Evolutionary conservation across 2,113 vertebrate species (phyloP), one percentile per base, ranked within the genome.

Genomic region (Esox niger): DNA sequence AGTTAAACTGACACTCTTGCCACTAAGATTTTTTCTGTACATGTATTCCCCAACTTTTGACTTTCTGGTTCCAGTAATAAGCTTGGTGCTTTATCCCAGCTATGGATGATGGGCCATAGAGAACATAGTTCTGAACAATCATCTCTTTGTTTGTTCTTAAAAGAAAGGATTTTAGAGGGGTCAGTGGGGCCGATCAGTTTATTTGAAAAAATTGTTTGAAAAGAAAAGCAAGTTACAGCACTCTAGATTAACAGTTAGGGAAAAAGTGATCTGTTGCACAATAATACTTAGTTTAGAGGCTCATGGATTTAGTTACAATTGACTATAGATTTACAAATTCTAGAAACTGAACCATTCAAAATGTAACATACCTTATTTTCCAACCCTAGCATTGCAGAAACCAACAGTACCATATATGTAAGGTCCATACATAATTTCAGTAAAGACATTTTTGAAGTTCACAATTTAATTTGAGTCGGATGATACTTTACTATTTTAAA

Each of bases 1-100:
- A 71, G 73, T 59, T 29, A 27, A 67, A 65, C 59, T 64, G 70
- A 31, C 46, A 23, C 17, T 27, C 30, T 49, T 60, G 46, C 11
- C 55, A 15, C 32, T 55, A 1, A 15, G 30, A 63, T 32, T 46
- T 17, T 46, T 13, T 20, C 57, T 11, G 9, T 61, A 29, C 33
- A 30, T 65, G 54, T 21, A 60, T 32, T 59, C 57, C 29, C 69
- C 27, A 62, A 55, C 8, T 54, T 64, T 73, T 55, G 17, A 33
- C 20, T 25, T 62, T 26, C 21, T 67, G 35, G 55, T 35, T 25
- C 9, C 17, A 23, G 8, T 55, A 62, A 38, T 33, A 43, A 64
- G 43, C 63, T 64, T 64, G 43, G 38, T 30, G 17, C 46, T 52
- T 64, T 64, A 52, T 64, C 27, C 26, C 3, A 27, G 21, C 29